phyloP scores from a whole-genome alignment of 2,888 invertebrate species.

The Clepsis dumicolana region DNA sequence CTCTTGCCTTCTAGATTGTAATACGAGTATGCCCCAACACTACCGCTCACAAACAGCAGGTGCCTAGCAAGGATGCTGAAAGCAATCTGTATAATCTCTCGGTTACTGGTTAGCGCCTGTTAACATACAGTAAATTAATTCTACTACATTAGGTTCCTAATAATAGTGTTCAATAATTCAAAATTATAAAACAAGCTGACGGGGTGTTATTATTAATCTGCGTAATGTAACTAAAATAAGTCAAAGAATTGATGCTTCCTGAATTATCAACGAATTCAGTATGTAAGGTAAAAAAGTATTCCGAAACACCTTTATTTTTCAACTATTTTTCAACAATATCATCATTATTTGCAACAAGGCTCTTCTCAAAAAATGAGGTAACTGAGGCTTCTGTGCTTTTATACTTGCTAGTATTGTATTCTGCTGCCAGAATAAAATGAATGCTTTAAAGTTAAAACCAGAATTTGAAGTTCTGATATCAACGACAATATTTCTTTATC shows the following conservation, averaged over 20 bases:
- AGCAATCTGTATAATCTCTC: constrained; percentile 1
- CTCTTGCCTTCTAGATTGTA: neutral
- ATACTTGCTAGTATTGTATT: neutral
- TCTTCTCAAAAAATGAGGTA: too few species aligned
- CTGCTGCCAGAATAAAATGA: neutral
- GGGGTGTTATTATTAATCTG: neutral
- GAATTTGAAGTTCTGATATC: neutral
- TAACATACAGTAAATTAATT: neutral
- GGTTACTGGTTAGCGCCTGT: neutral
- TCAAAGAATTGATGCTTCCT: too few species aligned
- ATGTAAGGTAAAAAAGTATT: too few species aligned
- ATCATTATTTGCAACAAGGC: too few species aligned
- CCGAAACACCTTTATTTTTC: too few species aligned
- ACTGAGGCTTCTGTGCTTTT: too few species aligned
- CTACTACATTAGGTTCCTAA: neutral
- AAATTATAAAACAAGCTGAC: neutral
- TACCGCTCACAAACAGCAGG: neutral
- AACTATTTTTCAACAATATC: too few species aligned
- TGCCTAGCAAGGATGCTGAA: neutral
- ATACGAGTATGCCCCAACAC: constrained; percentile 4
- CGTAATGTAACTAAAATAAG: too few species aligned
- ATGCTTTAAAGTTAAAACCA: constrained; percentile 12
- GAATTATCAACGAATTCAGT: too few species aligned
- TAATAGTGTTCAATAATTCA: neutral
- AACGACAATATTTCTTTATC: constrained; percentile 41